A percentile compares a stretch with the other conserved stretches of the same genome.
Evolutionary conservation across 2,113 vertebrate genomes (phyloP).

Genomic region (Nyctereutes procyonoides): DNA sequence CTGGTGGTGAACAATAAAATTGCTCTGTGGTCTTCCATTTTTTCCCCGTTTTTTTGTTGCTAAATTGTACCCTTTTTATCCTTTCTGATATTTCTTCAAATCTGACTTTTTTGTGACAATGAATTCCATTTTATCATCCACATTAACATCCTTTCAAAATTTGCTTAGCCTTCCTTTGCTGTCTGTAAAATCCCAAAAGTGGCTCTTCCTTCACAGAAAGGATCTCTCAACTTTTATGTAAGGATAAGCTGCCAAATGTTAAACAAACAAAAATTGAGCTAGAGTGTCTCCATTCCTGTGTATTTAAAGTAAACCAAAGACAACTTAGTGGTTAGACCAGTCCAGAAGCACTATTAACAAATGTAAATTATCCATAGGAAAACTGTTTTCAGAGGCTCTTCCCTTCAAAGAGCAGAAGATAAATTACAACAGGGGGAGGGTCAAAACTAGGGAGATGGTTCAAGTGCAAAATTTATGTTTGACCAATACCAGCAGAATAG

Average conservation of each 20-base stretch:
- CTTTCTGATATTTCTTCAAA: conserved; percentile 13
- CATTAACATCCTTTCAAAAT: not conserved
- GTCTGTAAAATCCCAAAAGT: not conserved
- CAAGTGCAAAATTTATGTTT: not conserved
- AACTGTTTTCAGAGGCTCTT: not conserved
- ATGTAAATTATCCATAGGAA: not conserved
- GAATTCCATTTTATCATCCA: not conserved
- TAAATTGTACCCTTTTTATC: not conserved
- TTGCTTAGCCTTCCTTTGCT: not conserved
- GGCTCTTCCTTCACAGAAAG: not conserved
- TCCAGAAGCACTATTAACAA: not conserved
- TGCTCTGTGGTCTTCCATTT: not conserved
- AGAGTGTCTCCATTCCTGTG: not conserved
- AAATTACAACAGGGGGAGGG: not conserved
- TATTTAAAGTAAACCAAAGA: conserved; percentile 46
- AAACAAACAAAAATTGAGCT: not conserved
- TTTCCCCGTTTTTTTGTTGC: not conserved
- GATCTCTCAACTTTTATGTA: not conserved
- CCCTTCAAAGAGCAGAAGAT: not conserved
- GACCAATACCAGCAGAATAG: not conserved
- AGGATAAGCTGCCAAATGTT: not conserved
- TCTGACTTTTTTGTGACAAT: not conserved
- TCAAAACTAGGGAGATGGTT: not conserved
- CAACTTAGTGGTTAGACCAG: not conserved
- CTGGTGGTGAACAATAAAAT: not conserved